Evolutionary conservation across 1,140 invertebrate genomes (phyloP).

Genomic region (Eurosta solidaginis): DNA sequence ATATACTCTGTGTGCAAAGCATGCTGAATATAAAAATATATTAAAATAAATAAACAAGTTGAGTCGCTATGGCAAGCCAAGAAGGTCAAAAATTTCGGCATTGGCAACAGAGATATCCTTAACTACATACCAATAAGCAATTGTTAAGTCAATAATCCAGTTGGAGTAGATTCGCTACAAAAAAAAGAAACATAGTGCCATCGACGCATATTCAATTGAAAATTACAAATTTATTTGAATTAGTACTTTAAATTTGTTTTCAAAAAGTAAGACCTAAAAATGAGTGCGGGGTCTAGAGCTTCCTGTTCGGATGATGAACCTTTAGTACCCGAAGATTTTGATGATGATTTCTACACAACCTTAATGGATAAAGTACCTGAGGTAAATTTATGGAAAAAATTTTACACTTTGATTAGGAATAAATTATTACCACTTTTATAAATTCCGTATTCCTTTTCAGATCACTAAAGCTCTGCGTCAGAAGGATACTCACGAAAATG

Average conservation of each 20-base stretch:
- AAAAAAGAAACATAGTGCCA: neutral
- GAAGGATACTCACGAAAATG: conserved; percentile 56
- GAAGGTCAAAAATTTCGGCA: neutral
- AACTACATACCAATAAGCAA: too few species aligned
- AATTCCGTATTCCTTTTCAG: conserved; percentile 28
- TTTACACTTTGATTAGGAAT: neutral
- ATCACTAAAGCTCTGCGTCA: conserved; percentile 53
- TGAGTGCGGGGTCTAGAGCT: conserved; percentile 46
- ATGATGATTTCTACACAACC: conserved; percentile 52
- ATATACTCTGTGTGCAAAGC: too few species aligned
- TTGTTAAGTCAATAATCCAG: conserved; percentile 8
- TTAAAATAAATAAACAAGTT: neutral
- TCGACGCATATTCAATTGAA: neutral
- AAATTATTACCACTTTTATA: neutral
- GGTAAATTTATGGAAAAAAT: conserved; percentile 33
- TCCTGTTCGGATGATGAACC: conserved; percentile 57
- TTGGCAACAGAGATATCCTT: neutral
- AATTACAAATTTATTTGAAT: too few species aligned
- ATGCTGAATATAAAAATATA: too few species aligned
- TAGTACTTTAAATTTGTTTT: neutral
- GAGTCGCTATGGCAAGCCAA: neutral
- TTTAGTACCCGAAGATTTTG: conserved; percentile 53
- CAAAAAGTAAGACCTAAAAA: neutral
- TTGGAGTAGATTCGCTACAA: neutral
- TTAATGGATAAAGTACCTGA: conserved; percentile 52